phyloP scores from a whole-genome alignment of 1,140 invertebrate genomes.

The Goniozus legneri region DNA sequence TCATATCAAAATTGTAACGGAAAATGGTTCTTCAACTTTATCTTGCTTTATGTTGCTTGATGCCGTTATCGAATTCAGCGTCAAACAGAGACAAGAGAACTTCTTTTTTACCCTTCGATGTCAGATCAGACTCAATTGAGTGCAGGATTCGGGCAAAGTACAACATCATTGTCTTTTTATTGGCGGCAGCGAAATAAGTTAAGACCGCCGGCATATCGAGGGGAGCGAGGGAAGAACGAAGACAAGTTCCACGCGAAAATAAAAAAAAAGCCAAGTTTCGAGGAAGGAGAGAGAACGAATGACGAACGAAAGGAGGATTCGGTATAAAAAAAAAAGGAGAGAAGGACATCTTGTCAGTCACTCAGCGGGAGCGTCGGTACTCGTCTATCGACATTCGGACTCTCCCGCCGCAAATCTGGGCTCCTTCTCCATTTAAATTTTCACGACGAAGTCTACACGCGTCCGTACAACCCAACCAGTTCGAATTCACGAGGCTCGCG shows the following conservation, averaged over 20 bases:
- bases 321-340: slow-evolving; percentile 11
- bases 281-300: slow-evolving; percentile 7
- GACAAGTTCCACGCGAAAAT: slow-evolving; percentile 30
- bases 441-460: too few species aligned
- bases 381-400: slow-evolving; percentile 11
- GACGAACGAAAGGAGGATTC: slow-evolving; percentile 12
- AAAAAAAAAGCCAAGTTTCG: slow-evolving; percentile 12
- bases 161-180: slow-evolving; percentile 48
- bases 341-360: slow-evolving; percentile 33
- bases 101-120: too few species aligned
- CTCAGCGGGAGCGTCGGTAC: slow-evolving; percentile 23
- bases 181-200: slow-evolving; percentile 39
- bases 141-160: slow-evolving; percentile 40
- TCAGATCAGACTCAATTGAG: slow-evolving; percentile 47
- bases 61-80: too few species aligned
- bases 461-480: too few species aligned
- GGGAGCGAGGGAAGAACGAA: slow-evolving; percentile 34
- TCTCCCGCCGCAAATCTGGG: too few species aligned
- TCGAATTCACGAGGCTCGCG: too few species aligned
- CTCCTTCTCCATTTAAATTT: too few species aligned
- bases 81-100: too few species aligned
- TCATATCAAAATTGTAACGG: too few species aligned
- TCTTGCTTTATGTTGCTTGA: too few species aligned
- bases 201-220: slow-evolving; percentile 37
- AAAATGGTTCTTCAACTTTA: too few species aligned